Conservation (phyloP, 1,140 invertebrate species). For the Lepidurus couesii region DNA sequence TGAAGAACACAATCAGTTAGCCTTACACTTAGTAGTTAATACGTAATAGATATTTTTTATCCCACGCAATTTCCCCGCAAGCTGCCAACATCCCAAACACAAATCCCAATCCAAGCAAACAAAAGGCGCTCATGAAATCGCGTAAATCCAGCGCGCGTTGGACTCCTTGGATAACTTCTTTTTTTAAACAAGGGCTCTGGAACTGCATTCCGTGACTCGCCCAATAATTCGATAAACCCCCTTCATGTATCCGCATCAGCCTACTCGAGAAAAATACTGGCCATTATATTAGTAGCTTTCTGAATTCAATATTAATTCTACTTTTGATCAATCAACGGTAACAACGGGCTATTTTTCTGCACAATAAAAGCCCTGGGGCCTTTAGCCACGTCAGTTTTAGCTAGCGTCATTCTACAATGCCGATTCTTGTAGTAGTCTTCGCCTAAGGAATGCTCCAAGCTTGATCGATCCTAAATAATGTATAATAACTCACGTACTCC, state of each 20-base stretch:
- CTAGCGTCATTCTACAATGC: background rate
- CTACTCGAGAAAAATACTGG: background rate
- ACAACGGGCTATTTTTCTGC: background rate
- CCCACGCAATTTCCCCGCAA: background rate
- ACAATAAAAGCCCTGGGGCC: background rate
- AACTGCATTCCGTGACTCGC: background rate
- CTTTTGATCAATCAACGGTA: background rate
- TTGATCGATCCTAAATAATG: background rate
- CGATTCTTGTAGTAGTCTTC: background rate
- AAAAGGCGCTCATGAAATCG: background rate
- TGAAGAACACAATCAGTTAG: no score
- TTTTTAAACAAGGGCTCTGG: background rate
- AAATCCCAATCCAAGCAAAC: background rate
- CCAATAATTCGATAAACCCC: background rate
- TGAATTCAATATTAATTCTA: background rate
- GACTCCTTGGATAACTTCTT: background rate
- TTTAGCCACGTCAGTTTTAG: background rate
- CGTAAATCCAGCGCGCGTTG: background rate
- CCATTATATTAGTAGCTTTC: background rate
- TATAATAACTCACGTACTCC: background rate
- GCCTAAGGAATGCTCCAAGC: background rate
- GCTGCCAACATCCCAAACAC: background rate
- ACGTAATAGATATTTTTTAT: background rate
- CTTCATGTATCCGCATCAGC: background rate
- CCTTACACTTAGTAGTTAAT: no score